These are phyloP conservation scores for Hyles vespertilio DNA, from an alignment of 1,140 invertebrate species.

Conservation along the genomic window DNA sequence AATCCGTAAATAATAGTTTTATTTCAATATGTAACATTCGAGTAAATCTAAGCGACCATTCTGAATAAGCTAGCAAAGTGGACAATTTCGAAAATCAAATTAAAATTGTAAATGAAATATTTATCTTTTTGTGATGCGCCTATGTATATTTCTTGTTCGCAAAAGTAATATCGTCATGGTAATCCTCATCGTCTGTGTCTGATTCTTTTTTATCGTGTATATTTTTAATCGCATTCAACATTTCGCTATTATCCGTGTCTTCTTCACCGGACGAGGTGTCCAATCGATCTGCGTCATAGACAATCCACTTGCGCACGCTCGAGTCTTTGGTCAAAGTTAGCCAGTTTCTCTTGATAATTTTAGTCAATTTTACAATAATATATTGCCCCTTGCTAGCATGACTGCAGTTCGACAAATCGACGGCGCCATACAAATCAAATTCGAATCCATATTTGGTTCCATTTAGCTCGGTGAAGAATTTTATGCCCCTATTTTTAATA, in stretches of 20 bases:
- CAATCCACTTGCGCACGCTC: constrained; percentile 47
- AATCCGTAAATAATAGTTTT: too few species aligned
- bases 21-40: too few species aligned
- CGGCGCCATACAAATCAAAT: constrained; percentile 49
- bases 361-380: constrained; percentile 43
- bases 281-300: constrained; percentile 52
- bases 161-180: constrained; percentile 20
- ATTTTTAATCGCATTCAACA: constrained; percentile 10
- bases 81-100: too few species aligned
- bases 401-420: constrained; percentile 29
- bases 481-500: constrained; percentile 35
- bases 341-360: constrained; percentile 49
- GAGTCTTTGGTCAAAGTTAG: constrained; percentile 40
- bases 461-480: constrained; percentile 34
- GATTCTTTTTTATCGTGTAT: constrained; percentile 10
- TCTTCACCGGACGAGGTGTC: constrained; percentile 57
- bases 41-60: too few species aligned
- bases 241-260: constrained; percentile 5
- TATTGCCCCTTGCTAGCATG: constrained; percentile 56
- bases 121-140: too few species aligned
- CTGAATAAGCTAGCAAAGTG: too few species aligned
- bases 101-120: too few species aligned
- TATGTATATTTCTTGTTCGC: neutral
- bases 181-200: constrained; percentile 25
- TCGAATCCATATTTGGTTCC: constrained; percentile 46